These are phyloP conservation scores for Pangasius sanitwongsei DNA, from an alignment of 2,797 vertebrate species.

Conservation along the genomic window DNA sequence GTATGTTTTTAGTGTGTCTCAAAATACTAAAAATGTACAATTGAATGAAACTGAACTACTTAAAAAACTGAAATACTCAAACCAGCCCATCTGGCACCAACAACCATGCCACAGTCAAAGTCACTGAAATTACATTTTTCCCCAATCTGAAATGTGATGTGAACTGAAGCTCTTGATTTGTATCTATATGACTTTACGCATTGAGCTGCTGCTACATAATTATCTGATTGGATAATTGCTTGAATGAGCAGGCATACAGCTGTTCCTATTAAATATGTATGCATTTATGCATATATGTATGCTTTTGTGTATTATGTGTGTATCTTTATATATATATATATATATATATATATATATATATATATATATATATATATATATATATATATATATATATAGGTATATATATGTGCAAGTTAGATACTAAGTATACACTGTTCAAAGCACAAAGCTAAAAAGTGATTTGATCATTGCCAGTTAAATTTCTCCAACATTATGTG, in stretches of 20 bases:
- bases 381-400: no score
- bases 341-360: no score
- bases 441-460: background rate
- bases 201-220: background rate
- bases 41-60: background rate
- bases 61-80: background rate
- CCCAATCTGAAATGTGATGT: background rate
- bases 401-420: no score
- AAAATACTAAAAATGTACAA: background rate
- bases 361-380: no score
- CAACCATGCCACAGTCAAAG: background rate
- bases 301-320: no score
- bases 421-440: background rate
- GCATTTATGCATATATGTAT: background rate
- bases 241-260: background rate
- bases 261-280: background rate
- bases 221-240: background rate
- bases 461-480: background rate
- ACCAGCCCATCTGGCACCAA: background rate
- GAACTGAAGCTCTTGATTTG: background rate
- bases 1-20: background rate
- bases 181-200: background rate
- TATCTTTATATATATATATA: no score
- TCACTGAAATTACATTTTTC: background rate
- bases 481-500: slow-evolving; percentile 64